Evolutionary conservation across 1,140 invertebrate genomes (phyloP), one percentile per base, ranked within the genome.

Genomic region (Maconellicoccus hirsutus): DNA sequence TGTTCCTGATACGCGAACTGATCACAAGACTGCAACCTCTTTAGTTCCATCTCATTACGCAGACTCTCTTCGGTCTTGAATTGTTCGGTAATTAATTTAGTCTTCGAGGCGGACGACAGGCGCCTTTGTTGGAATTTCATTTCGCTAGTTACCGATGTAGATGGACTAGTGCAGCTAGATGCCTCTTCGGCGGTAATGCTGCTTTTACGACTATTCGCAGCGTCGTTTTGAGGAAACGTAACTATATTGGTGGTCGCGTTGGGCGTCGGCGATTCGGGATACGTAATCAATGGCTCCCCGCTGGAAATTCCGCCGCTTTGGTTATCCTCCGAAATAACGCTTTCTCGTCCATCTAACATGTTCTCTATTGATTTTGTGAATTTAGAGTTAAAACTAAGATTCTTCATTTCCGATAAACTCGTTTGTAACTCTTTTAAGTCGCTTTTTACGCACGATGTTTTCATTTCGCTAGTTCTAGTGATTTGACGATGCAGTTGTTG

Each of bases 41-140:
- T 52, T 52, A 52, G n/a, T 52, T 52, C 42, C 42, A 52, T 52
- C 42, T 52, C 42, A 16, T 52, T 52, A 52, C 42, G 42, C 42
- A 16, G 16, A 52, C 42, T 52, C 42, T 52, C 42, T 16, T 52
- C 42, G n/a, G 42, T 8, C 16, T 52, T 52, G 29, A 12, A 52
- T 16, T 52, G 42, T 52, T 52, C 42, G 42, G 42, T 52, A 52
- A 52, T 52, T 52, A 52, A 52, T 52, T 52, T 52, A 52, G 42
- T 52, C 42, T 52, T 52, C 12, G 12, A 16, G 42, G 42, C 42
- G 16, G 42, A 52, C 10, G 42, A 52, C 42, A 52, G 12, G 42
- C 42, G 42, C n/a, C 42, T 52, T 16, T 52, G 42, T 52, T 52
- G 6, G n/a, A 52, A 52, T 52, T 52, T 52, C n/a, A 52, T 16